These are phyloP conservation scores for Pangasius djambal DNA, from an alignment of 2,797 vertebrate genomes.

Conservation along the genomic window DNA sequence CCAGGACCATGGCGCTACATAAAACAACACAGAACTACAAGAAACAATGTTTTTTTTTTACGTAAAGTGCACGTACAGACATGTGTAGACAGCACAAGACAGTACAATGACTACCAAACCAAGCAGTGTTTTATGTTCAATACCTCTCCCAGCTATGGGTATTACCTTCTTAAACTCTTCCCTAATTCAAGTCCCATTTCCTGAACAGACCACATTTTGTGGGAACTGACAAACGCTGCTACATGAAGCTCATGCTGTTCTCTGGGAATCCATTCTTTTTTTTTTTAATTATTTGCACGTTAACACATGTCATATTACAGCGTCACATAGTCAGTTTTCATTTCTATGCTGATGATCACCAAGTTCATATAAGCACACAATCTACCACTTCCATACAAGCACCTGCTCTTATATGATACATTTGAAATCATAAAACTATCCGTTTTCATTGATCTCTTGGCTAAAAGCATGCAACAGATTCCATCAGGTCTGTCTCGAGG, in stretches of 20 bases:
- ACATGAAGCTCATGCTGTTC: not conserved
- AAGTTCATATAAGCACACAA: not conserved
- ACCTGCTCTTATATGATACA: not conserved
- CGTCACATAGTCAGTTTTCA: not conserved
- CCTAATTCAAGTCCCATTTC: not conserved
- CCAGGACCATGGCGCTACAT: too few relatives aligned
- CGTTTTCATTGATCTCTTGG: not conserved
- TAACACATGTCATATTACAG: not conserved
- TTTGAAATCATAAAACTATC: not conserved
- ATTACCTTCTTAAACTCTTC: not conserved
- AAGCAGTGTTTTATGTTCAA: not conserved
- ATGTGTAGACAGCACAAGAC: too few relatives aligned
- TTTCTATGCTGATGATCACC: not conserved
- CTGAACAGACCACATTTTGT: not conserved
- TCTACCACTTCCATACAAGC: not conserved
- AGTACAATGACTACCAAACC: too few relatives aligned
- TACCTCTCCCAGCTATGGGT: not conserved
- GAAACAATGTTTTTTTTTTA: too few relatives aligned
- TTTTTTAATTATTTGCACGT: not conserved
- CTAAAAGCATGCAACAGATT: not conserved
- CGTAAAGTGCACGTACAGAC: too few relatives aligned
- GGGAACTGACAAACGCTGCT: not conserved
- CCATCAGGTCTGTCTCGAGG: too few relatives aligned
- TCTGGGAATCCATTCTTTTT: not conserved
- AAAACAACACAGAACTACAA: too few relatives aligned